These are phyloP conservation scores for Drepanosiphum platanoidis DNA, from an alignment of 2,888 invertebrate genomes.

Conservation along the genomic window DNA sequence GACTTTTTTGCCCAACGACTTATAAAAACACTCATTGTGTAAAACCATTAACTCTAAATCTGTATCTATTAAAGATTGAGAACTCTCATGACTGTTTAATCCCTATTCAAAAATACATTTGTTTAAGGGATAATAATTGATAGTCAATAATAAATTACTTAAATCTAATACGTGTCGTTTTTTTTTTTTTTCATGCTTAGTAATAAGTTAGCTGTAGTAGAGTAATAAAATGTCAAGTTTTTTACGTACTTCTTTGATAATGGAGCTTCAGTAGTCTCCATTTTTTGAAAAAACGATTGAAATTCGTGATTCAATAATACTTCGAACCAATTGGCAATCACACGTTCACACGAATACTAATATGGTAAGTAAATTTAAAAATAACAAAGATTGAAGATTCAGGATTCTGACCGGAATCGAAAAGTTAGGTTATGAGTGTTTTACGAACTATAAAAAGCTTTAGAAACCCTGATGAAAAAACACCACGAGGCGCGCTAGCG, in stretches of 20 bases:
- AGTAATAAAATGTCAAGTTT: background rate
- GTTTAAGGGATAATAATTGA: background rate
- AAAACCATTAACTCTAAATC: background rate
- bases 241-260: constrained; percentile 54
- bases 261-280: constrained; percentile 51
- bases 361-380: background rate
- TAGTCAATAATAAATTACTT: background rate
- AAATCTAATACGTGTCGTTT: background rate
- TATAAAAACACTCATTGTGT: constrained; percentile 37
- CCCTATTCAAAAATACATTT: constrained; percentile 6
- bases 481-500: no score
- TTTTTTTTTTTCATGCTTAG: background rate
- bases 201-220: constrained; percentile 2
- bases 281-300: constrained; percentile 11
- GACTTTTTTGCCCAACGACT: constrained; percentile 1
- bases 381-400: background rate
- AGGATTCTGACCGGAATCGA: background rate
- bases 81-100: constrained; percentile 1
- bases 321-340: background rate
- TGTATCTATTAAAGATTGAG: background rate
- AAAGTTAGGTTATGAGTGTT: constrained; percentile 43
- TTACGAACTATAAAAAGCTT: no score
- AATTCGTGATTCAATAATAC: background rate
- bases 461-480: no score
- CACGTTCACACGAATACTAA: background rate